Evolutionary conservation across 2,113 vertebrate species (phyloP), one percentile per base, ranked within the genome.

Genomic region (Ploceus nigricollis): DNA sequence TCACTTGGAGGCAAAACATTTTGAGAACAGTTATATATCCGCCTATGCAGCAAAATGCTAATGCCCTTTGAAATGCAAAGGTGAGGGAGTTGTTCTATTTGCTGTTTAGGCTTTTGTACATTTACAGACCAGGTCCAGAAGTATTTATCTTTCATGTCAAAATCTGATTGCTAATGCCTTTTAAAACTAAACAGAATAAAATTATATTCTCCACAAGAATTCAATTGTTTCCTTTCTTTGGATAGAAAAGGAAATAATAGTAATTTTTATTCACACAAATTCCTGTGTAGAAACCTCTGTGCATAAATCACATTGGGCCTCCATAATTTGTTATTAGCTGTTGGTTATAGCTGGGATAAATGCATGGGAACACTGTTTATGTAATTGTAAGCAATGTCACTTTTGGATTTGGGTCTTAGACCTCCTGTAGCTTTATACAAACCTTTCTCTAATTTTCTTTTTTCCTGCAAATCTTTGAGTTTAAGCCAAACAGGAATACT

Each of bases 161-260:
- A 95, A 87, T 83, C 68, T 96, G 95, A 97, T 97, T 97, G 96
- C 78, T 98, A 97, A 98, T 96, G 93, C 56, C 82, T 94, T 97
- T 97, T 98, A 97, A 97, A 97, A 94, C 68, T 89, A 95, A 95
- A 97, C 96, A 77, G 82, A 94, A 96, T 95, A 92, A 98, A 98
- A 98, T 96, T 97, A 96, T 89, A 91, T 95, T 97, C 96, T 95
- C 87, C 28, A 9, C 87, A 94, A 97, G 94, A 91, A 97, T 91
- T 82, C 2, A 0, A 91, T 88, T 92, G 91, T 97, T 95, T 97
- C 70, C 58, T 97, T 97, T 97, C 94, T 97, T 94, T 87, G 68
- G 75, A 90, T 35, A 90, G 90, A 94, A 89, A 88, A 93, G 93
- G 68, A 72, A 96, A 97, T 96, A 96, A 96, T 64, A 93, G 90